Conservation (phyloP, 2,888 invertebrate species). For the Octodonta nipae region DNA sequence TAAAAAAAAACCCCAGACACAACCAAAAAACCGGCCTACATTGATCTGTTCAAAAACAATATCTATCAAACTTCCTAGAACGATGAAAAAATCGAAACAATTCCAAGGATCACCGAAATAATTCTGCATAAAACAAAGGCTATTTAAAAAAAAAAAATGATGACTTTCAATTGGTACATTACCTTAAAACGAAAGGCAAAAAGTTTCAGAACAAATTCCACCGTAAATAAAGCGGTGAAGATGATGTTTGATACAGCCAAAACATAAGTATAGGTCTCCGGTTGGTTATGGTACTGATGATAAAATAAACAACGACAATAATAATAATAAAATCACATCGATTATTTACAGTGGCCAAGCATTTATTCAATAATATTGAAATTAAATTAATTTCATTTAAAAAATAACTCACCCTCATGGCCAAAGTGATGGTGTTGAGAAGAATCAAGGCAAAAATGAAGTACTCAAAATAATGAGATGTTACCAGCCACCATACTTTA, state of each 20-base stretch:
- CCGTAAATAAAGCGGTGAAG: slow-evolving; percentile 93
- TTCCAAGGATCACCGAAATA: slow-evolving; percentile 98
- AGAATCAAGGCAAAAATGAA: slow-evolving; percentile 95
- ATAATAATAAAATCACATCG: too few species aligned
- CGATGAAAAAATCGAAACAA: slow-evolving; percentile 93
- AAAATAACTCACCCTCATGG: slow-evolving; percentile 98
- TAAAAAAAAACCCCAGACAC: slow-evolving; percentile 43
- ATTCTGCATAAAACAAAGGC: slow-evolving; percentile 53
- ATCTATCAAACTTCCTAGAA: slow-evolving; percentile 91
- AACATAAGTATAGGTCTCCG: slow-evolving; percentile 56
- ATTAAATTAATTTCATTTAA: too few species aligned
- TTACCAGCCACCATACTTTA: slow-evolving; percentile 99
- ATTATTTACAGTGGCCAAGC: too few species aligned
- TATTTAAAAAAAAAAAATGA: too few species aligned
- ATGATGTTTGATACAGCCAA: slow-evolving; percentile 92
- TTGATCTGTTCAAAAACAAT: slow-evolving; percentile 94
- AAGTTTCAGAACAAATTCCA: slow-evolving; percentile 95
- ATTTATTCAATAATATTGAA: too few species aligned
- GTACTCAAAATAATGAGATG: slow-evolving; percentile 97
- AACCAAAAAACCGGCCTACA: too few species aligned
- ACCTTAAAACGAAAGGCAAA: slow-evolving; percentile 97
- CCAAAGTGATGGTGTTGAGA: slow-evolving; percentile 93
- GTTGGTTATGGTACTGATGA: slow-evolving; percentile 73
- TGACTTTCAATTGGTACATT: slow-evolving; percentile 9
- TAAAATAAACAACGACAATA: too few species aligned